Evolutionary conservation across 2,797 vertebrate species (phyloP), one percentile per base, ranked within the genome.

Genomic region (Tangara arthus): DNA sequence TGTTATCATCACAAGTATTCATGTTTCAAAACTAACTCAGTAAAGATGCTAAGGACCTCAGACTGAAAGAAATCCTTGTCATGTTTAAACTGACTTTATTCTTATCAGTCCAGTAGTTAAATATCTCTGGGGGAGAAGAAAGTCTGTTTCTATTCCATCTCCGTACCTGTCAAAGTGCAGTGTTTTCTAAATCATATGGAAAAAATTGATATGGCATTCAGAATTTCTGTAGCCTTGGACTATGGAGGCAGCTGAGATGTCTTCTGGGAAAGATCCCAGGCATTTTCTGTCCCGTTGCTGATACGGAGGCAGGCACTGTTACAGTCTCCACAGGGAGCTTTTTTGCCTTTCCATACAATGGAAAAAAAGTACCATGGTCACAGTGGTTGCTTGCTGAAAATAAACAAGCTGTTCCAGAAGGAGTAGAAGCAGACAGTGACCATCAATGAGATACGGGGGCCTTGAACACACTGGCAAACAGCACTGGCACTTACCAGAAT

Each of bases 71-170:
- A 94, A 69, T 96, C 75, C 53, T 5, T 95, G 50, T 93, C 76
- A 71, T 91, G 77, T 63, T 91, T 93, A 95, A 85, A 90, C 57
- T 94, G 52, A 87, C 68, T 89, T 73, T 63, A 64, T 93, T 60
- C 81, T 73, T 91, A 71, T 23, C 47, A 85, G 79, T 85, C 39
- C 82, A 70, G 52, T 88, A 94, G 50, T 85, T 95, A 94, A 84
- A 69, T 96, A 87, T 93, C 79, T 94, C 76, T 83, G 95, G 88
- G 94, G 93, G 95, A 97, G 96, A 97, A 97, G 97, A 96, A 96
- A 94, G 87, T 96, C 87, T 76, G 72, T 94, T 88, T 93, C 47
- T 83, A 12, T 88, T 93, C n/a, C 68, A 73, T 91, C 95, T 97
- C 86, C 78, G 16, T 92, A 49, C 64, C 22, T 82, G 47, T 95